Evolutionary conservation across 2,113 vertebrate species (phyloP), one percentile per base, ranked within the genome.

Genomic region (Thinocorus orbignyianus): DNA sequence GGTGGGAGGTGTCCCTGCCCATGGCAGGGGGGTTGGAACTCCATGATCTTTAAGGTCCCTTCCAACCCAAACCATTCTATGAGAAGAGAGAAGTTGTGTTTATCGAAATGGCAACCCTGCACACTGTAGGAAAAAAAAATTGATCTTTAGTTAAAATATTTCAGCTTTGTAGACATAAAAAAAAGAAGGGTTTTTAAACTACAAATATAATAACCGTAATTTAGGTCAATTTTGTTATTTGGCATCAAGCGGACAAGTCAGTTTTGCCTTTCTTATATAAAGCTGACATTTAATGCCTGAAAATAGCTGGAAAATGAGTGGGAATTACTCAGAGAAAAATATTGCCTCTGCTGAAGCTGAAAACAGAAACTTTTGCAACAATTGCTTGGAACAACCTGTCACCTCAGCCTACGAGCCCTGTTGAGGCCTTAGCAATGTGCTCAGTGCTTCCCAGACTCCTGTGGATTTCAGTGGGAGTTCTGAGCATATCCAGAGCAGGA

Each of bases 161-260:
- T 89, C 52, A 69, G 52, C 61, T 93, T 83, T 2, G 30, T 68
- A 93, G 55, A 78, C 18, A 26, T 65, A 92, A 81, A 52, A 94
- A 95, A 91, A 69, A 41, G 77, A 89, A 9, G 8, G 11, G 7
- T 1, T 30, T 94, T 88, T 30, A 35, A 90, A 64, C 77, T 83
- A 64, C 76, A 78, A 92, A 92, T 74, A 65, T 83, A 96, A 95
- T 92, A 95, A 90, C 88, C 7, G 22, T 92, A 92, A 92, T 97
- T 93, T 61, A 81, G 64, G 60, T 86, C 71, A 93, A 64, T 97
- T 93, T 87, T 94, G 71, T 94, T 96, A 83, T 88, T 94, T 79
- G 64, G 51, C 62, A 78, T 71, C 48, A 88, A 96, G 76, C 3
- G 2, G 55, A 55, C 88, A 91, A 76, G 86, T 81, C 60, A 81